Evolutionary conservation across 2,113 vertebrate genomes (phyloP), one percentile per base, ranked within the genome.

Genomic region (Arothron firmamentum): DNA sequence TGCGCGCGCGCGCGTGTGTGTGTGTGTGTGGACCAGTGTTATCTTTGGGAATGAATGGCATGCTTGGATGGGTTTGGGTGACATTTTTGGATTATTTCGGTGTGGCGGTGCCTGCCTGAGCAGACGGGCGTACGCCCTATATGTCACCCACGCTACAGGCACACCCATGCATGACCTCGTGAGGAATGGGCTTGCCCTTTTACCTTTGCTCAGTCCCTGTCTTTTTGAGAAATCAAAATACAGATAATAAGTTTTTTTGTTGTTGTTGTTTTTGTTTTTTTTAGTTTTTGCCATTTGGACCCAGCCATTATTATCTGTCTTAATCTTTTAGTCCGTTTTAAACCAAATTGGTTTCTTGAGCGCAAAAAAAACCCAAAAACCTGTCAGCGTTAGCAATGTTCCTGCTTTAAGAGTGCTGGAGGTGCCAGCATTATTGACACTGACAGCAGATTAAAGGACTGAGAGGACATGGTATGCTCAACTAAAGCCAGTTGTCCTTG

Each of bases 161-260:
- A 85, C 75, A 74, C 77, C 83, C 84, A 78, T 90, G 91, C 91
- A 91, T 91, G 90, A 89, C 75, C 59, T 67, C 88, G 81, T 90
- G 77, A 83, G 74, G 83, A 87, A 85, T 82, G 81, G 88, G 86
- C 87, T 38, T 90, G 81, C 85, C 78, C 84, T 89, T 80, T 88
- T 83, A 90, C 87, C 79, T 88, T 85, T 85, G 75, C 84, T 85
- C 74, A 81, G 82, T 18, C 65, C 56, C 65, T 55, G 78, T 57
- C 63, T 77, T 84, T 70, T 58, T 74, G 17, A 75, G n/a, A 8
- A 67, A 75, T 52, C 43, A 63, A 20, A 72, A 67, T 70, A 7
- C 65, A 67, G 17, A 61, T 13, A 52, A 59, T 42, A 28, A 7
- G 10, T 51, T 56, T 52, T 63, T 53, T 11, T 62, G 34, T 17